These are phyloP conservation scores for Erithacus rubecula DNA, from an alignment of 2,797 vertebrate species.

Conservation along the genomic window DNA sequence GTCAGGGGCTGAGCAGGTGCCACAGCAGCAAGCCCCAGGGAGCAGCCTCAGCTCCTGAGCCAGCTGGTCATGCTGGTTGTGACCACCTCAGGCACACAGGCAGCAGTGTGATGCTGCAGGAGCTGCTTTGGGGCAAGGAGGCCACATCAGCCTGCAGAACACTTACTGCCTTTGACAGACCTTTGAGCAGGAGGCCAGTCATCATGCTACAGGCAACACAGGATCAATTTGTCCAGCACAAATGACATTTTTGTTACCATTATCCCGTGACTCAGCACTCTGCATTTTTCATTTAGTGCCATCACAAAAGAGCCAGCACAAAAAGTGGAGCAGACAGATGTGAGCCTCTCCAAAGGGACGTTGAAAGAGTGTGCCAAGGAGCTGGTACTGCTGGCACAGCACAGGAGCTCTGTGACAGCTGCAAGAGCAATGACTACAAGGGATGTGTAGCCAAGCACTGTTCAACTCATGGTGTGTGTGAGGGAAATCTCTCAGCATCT, in stretches of 20 bases:
- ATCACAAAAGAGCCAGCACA: neutral
- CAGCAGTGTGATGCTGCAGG: neutral
- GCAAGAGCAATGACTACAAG: neutral
- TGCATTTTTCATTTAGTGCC: neutral
- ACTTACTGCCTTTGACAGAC: neutral
- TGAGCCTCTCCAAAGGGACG: accelerated
- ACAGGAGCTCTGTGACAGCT: neutral
- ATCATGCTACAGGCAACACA: neutral
- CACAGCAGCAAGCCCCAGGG: neutral
- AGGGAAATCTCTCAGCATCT: neutral
- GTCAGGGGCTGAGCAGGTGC: neutral
- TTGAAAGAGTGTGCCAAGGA: neutral
- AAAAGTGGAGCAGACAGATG: neutral
- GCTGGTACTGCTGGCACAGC: neutral
- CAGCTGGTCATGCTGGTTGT: neutral
- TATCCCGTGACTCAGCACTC: neutral
- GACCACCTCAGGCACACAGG: accelerated
- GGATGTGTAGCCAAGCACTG: neutral
- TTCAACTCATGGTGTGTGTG: neutral
- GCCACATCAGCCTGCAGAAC: neutral
- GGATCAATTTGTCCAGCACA: neutral
- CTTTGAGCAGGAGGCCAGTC: neutral
- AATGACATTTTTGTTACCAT: neutral
- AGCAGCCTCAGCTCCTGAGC: accelerated
- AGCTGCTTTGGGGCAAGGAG: neutral